Percentiles rank a stretch among this genome's conserved stretches.
phyloP scores from a whole-genome alignment of 2,113 vertebrate genomes.

The Origma solitaria region DNA sequence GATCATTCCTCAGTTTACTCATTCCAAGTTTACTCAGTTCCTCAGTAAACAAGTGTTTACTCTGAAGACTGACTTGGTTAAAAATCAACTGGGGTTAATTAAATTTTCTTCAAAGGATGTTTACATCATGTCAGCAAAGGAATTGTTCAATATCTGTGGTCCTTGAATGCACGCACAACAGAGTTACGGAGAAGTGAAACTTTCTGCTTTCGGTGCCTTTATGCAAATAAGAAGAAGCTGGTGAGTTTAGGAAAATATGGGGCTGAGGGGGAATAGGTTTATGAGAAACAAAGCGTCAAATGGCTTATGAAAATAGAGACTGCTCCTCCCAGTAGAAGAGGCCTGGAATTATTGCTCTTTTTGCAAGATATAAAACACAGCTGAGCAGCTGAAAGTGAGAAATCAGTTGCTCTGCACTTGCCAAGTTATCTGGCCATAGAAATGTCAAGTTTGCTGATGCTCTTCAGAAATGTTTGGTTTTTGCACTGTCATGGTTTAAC shows the following conservation, averaged over 20 bases:
- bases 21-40: too few relatives aligned
- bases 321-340: not conserved
- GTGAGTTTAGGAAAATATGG: not conserved
- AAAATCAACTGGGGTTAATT: not conserved
- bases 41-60: too few relatives aligned
- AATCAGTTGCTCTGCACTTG: not conserved
- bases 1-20: not conserved
- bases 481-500: not conserved
- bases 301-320: not conserved
- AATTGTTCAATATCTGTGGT: not conserved
- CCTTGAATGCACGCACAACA: not conserved
- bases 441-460: not conserved
- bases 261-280: not conserved
- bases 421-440: not conserved
- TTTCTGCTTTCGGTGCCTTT: not conserved
- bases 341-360: not conserved
- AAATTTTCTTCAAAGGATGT: not conserved
- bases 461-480: slow-evolving; percentile 56
- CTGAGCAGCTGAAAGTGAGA: not conserved
- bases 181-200: not conserved
- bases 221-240: not conserved
- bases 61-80: not conserved
- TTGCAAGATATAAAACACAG: not conserved
- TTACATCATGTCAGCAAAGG: not conserved
- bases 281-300: not conserved